Evolutionary conservation across 37 sponge, comb jelly and placozoan species (phyloP), one percentile per base, ranked within the genome.

Genomic region (Halichondria panicea): DNA sequence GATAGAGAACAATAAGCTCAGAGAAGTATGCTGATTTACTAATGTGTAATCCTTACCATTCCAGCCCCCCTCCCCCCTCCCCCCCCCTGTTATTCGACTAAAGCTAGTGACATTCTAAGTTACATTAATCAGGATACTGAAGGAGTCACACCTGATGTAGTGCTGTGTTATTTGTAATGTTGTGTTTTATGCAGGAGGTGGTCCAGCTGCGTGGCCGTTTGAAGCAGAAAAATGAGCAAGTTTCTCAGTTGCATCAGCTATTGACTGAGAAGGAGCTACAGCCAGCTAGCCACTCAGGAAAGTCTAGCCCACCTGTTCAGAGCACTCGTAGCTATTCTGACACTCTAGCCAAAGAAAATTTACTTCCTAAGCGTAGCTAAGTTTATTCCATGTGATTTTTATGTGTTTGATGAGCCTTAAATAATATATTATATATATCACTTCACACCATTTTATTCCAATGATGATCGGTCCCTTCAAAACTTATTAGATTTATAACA

Each of bases 1-100:
- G 43, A 72, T 68, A 38, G 93, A 94, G 74, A 86, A 94, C 69
- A 73, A 59, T 38, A 79, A 83, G 37, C 71, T 91, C 19, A 86
- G 87, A 58, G 92, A 94, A 67, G 94, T 94, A 43, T 28, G 57
- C 30, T 15, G 21, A 41, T 19, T 22, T 11, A 24, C 12, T 24
- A 58, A n/a, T 58, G 12, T 58, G 25, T 24, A 24, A n/a, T 58
- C 19, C 12, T 58, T 6, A 58, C 7, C 66, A 48, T 15, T 18
- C 15, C 15, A 48, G 11, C 15, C 11, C 15, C 52, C 11, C 52
- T 48, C 15, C 52, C 15, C 15, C 15, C 11, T 48, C 11, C 13
- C 11, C 15, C 15, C 52, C 52, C 15, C 13, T 15, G 11, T 48
- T 15, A 48, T n/a, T n/a, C n/a, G n/a, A n/a, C 11, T 48, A 48